Percentiles rank a stretch among this genome's conserved stretches.
phyloP scores from a whole-genome alignment of 2,797 vertebrate species.

The Falco columbarius region DNA sequence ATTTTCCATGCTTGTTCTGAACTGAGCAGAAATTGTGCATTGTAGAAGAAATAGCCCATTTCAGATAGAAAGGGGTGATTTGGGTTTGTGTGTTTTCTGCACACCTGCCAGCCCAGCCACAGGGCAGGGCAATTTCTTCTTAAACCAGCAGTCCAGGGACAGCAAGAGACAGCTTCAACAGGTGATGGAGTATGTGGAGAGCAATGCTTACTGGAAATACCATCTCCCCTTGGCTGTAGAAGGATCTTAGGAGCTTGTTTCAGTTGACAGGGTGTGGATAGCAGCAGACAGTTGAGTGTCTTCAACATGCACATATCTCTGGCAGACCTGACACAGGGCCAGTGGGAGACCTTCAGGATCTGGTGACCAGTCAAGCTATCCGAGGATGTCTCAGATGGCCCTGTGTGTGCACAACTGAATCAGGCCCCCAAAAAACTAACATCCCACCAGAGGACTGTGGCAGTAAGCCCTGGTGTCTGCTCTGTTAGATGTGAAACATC shows the following conservation, averaged over 20 bases:
- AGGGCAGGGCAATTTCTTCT: neutral
- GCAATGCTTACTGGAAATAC: neutral
- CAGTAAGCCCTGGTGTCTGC: neutral
- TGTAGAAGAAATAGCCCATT: neutral
- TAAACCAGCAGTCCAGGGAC: neutral
- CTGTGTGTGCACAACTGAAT: neutral
- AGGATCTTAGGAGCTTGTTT: neutral
- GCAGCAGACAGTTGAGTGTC: neutral
- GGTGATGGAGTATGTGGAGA: neutral
- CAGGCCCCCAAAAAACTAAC: neutral
- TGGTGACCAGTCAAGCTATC: neutral
- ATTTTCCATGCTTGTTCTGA: neutral
- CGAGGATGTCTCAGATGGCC: neutral
- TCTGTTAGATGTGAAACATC: neutral
- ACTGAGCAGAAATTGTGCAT: neutral
- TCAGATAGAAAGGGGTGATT: neutral
- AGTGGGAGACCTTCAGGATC: neutral
- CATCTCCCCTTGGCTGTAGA: neutral
- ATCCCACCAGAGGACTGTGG: neutral
- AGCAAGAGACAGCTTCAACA: neutral
- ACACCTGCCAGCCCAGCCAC: neutral
- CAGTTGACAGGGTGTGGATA: neutral
- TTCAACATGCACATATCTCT: accelerated
- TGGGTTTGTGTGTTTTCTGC: neutral
- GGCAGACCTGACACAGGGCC: neutral